Percentiles rank a stretch among this genome's conserved stretches.
Conservation (phyloP, 1,140 invertebrate species). For the Bombus superbus region DNA sequence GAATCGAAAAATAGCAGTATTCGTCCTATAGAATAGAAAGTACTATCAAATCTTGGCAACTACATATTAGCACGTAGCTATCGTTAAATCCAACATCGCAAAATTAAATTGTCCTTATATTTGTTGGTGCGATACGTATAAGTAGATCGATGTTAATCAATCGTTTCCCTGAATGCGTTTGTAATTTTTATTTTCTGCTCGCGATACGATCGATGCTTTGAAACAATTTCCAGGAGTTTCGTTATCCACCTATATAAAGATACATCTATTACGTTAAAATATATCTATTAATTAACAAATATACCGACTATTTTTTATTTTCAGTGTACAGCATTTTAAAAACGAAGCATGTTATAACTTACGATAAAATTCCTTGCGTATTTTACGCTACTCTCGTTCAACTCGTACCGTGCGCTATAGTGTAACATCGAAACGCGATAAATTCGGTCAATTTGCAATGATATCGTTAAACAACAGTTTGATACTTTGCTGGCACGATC, state of each 20-base stretch:
- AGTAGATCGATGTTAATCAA: too few relatives aligned
- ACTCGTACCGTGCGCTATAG: not conserved
- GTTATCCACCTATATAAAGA: too few relatives aligned
- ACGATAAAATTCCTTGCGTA: not conserved
- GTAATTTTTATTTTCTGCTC: not conserved
- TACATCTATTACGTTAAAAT: not conserved
- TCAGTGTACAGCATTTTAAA: not conserved
- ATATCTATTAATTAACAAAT: not conserved
- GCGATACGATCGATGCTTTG: not conserved
- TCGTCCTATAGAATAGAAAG: not conserved
- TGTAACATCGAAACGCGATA: not conserved
- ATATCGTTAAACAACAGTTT: not conserved
- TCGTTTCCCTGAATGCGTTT: not conserved
- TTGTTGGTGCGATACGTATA: too few relatives aligned
- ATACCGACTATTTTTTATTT: not conserved
- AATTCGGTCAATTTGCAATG: not conserved
- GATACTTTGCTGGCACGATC: not conserved
- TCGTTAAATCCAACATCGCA: too few relatives aligned
- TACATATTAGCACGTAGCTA: too few relatives aligned
- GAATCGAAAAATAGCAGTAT: not conserved
- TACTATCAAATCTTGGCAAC: not conserved
- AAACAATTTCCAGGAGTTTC: not conserved
- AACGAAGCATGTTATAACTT: not conserved
- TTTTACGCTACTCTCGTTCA: not conserved
- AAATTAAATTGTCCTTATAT: too few relatives aligned